phyloP scores from a whole-genome alignment of 1,140 invertebrate species.

The Phocides pigmalion region DNA sequence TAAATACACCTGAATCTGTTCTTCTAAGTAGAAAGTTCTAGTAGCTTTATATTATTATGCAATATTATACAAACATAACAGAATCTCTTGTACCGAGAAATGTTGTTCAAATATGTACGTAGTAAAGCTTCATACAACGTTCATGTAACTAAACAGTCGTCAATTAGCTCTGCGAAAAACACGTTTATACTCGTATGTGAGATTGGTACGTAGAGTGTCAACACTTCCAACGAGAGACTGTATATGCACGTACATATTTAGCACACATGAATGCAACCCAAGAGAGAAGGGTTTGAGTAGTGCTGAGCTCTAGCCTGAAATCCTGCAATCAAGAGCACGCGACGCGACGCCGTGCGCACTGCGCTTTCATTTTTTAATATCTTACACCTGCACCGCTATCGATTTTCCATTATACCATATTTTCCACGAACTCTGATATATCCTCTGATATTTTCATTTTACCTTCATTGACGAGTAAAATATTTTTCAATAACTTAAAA shows the following conservation, averaged over 20 bases:
- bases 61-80: no score
- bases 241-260: background rate
- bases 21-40: no score
- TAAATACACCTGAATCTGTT: no score
- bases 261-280: background rate
- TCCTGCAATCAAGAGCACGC: background rate
- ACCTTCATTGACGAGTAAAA: no score
- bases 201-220: background rate
- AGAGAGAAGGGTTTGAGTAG: background rate
- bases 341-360: background rate
- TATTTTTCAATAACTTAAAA: no score
- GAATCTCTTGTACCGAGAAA: no score
- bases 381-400: slow-evolving; percentile 10
- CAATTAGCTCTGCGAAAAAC: background rate
- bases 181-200: background rate
- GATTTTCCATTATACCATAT: slow-evolving; percentile 8
- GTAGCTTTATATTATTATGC: no score
- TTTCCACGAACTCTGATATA: no score
- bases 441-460: no score
- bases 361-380: slow-evolving; percentile 24
- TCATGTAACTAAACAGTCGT: no score
- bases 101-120: no score
- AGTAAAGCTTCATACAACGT: no score
- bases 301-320: background rate
- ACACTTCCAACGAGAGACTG: background rate